phyloP scores from a whole-genome alignment of 2,113 vertebrate species.

The Vulpes lagopus region DNA sequence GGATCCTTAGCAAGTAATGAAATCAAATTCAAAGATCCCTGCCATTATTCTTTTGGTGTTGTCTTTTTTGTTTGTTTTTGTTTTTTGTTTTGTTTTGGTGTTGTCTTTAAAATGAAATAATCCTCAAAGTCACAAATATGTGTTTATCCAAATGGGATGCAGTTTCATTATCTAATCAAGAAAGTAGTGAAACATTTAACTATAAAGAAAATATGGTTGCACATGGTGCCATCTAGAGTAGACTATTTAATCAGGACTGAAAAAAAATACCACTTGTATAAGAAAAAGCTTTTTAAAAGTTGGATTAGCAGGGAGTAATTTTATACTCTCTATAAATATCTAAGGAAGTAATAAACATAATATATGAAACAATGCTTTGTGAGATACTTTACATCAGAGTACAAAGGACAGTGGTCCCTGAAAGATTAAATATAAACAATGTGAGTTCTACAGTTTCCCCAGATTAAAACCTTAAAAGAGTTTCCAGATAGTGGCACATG shows the following conservation, averaged over 20 bases:
- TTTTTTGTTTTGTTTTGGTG: background rate
- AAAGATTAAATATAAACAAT: background rate
- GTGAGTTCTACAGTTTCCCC: background rate
- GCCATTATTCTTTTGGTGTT: slow-evolving; percentile 20
- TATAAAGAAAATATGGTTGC: background rate
- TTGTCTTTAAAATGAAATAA: slow-evolving; percentile 53
- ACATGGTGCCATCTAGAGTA: background rate
- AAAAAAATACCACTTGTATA: background rate
- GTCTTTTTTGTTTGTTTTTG: background rate
- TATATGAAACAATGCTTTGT: background rate
- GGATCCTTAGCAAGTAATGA: slow-evolving; percentile 30
- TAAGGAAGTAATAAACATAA: background rate
- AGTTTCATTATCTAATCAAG: slow-evolving; percentile 18
- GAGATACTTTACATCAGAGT: background rate
- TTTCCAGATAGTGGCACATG: background rate
- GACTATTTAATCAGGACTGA: background rate
- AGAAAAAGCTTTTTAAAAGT: background rate
- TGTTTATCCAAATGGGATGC: background rate
- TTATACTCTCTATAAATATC: background rate
- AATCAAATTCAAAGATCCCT: slow-evolving; percentile 52
- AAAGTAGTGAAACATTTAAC: slow-evolving; percentile 46
- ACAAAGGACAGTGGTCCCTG: background rate
- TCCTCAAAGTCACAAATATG: slow-evolving; percentile 3
- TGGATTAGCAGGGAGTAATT: background rate
- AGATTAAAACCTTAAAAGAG: background rate